These are phyloP conservation scores for Centrocercus urophasianus DNA, from an alignment of 2,113 vertebrate genomes.

Conservation along the genomic window DNA sequence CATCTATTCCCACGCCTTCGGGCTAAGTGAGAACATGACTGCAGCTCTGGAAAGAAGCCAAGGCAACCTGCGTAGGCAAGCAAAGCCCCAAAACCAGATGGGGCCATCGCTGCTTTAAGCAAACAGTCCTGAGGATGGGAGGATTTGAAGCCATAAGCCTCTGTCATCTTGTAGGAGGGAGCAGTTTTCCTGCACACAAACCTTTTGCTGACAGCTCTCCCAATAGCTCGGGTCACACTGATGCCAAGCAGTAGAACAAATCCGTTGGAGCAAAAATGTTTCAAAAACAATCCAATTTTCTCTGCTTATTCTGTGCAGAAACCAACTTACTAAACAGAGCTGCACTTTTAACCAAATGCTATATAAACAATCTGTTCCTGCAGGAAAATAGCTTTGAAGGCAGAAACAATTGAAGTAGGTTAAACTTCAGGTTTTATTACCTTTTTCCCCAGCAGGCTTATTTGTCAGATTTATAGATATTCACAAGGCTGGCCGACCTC, in stretches of 20 bases:
- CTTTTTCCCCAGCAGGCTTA: not conserved
- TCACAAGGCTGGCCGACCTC: not conserved
- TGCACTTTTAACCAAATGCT: not conserved
- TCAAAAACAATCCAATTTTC: not conserved
- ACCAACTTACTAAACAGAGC: not conserved
- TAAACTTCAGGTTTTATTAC: not conserved
- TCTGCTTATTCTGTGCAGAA: slow-evolving; percentile 1
- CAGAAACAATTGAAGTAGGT: not conserved
- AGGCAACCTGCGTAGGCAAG: not conserved
- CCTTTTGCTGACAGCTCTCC: not conserved
- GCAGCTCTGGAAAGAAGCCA: not conserved
- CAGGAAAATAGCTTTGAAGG: not conserved
- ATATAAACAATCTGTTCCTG: not conserved
- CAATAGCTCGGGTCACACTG: rapidly evolving
- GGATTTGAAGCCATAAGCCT: not conserved
- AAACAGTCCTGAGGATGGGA: not conserved
- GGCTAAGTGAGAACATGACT: not conserved
- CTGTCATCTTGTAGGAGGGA: not conserved
- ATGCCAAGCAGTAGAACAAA: not conserved
- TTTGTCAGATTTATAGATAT: not conserved
- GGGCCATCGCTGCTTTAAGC: rapidly evolving
- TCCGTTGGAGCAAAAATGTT: rapidly evolving
- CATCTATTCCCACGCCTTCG: not conserved
- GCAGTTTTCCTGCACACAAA: not conserved
- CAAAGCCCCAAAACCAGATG: not conserved